These are phyloP conservation scores for Cantharis nigra DNA, from an alignment of 2,888 invertebrate genomes.

Conservation along the genomic window DNA sequence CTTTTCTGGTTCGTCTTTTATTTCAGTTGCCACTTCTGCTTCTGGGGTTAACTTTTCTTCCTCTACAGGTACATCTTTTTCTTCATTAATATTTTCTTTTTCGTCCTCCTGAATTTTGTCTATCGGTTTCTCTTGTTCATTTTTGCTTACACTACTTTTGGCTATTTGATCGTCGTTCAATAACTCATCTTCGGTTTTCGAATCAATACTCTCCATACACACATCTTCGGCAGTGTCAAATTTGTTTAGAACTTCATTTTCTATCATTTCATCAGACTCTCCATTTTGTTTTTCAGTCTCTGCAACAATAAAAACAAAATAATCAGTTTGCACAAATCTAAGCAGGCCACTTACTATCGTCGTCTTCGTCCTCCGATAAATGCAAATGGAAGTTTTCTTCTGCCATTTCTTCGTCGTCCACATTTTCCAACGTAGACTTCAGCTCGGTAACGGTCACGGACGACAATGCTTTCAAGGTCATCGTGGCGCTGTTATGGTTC, in stretches of 20 bases:
- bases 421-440: neutral
- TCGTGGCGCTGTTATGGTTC: slow-evolving; percentile 6
- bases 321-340: neutral
- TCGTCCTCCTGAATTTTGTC: neutral
- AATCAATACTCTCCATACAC: slow-evolving; percentile 27
- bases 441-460: slow-evolving; percentile 3
- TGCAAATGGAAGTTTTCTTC: slow-evolving; percentile 50
- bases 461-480: slow-evolving; percentile 14
- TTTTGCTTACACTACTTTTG: neutral
- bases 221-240: slow-evolving; percentile 34
- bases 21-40: too few species aligned
- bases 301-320: neutral
- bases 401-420: slow-evolving; percentile 42
- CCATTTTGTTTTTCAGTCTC: slow-evolving; percentile 7
- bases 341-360: slow-evolving; percentile 9
- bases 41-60: neutral
- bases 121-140: neutral
- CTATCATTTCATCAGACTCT: neutral
- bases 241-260: slow-evolving; percentile 30
- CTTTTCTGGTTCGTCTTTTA: neutral
- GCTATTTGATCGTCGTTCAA: slow-evolving; percentile 10
- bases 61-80: neutral
- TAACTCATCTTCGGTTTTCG: slow-evolving; percentile 37
- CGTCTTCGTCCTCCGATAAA: slow-evolving; percentile 50
- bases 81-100: slow-evolving; percentile 8